Percentiles rank a stretch among this genome's conserved stretches.
These are phyloP conservation scores for Phataginus tricuspis DNA, from an alignment of 2,797 vertebrate genomes.

Conservation along the genomic window DNA sequence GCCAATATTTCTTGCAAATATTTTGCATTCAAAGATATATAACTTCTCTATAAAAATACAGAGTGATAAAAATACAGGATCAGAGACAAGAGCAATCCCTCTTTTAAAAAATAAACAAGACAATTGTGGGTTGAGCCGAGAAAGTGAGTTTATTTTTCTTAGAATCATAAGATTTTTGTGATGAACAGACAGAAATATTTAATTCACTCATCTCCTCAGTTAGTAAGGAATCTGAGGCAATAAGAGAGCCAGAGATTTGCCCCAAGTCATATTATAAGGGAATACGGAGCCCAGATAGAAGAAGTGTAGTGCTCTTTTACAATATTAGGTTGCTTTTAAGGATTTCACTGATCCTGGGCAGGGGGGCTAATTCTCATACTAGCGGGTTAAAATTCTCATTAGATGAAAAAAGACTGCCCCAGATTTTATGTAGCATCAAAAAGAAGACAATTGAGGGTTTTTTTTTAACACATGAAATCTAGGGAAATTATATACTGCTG, in stretches of 20 bases:
- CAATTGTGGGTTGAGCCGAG: background rate
- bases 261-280: background rate
- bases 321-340: background rate
- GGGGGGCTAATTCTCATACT: background rate
- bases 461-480: background rate
- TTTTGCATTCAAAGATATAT: background rate
- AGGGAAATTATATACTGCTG: background rate
- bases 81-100: background rate
- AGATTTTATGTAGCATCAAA: background rate
- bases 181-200: background rate
- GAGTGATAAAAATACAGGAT: background rate
- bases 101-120: background rate
- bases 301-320: background rate
- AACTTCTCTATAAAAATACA: background rate
- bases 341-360: background rate
- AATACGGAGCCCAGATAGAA: background rate
- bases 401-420: background rate
- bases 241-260: background rate
- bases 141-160: background rate
- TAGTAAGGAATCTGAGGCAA: background rate
- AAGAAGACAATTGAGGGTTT: background rate
- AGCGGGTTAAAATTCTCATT: background rate
- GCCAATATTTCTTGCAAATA: background rate
- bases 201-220: background rate
- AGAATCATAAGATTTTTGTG: background rate